A percentile compares a stretch with the other conserved stretches of the same genome.
These are phyloP conservation scores for Tiaroga cobitis DNA, from an alignment of 2,797 vertebrate genomes.

Conservation along the genomic window DNA sequence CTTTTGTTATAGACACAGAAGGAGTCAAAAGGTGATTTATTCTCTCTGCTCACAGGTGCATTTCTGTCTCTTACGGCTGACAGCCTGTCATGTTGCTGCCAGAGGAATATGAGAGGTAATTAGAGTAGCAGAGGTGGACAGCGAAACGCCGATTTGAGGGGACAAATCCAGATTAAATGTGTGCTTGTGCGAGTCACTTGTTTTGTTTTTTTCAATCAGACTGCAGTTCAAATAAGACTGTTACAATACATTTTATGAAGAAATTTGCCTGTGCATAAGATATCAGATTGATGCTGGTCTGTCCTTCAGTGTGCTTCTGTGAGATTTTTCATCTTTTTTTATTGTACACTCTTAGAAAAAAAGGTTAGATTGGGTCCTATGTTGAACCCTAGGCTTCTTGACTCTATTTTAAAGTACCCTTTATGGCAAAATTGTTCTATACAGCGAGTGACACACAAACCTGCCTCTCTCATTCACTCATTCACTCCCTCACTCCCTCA, in stretches of 20 bases:
- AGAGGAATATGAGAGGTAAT: conserved; percentile 59
- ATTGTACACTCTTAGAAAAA: background rate
- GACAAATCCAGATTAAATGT: conserved; percentile 40
- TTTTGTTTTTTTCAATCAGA: background rate
- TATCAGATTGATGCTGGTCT: background rate
- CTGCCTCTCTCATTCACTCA: no score
- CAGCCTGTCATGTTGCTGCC: conserved; percentile 59
- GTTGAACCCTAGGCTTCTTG: background rate
- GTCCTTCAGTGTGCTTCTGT: background rate
- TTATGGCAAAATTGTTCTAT: background rate
- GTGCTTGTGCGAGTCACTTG: conserved; percentile 14
- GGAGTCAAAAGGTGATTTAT: conserved; percentile 56
- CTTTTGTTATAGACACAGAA: conserved; percentile 55
- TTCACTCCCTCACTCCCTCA: no score
- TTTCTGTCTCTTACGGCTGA: conserved; percentile 50
- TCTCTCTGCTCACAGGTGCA: conserved; percentile 54
- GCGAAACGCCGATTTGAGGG: conserved; percentile 14
- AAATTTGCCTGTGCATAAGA: background rate
- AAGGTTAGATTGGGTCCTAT: background rate
- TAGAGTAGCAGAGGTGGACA: conserved; percentile 51
- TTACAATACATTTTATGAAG: background rate
- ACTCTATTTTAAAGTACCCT: background rate
- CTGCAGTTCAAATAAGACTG: conserved; percentile 7
- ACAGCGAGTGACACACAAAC: no score
- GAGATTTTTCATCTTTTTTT: background rate